Conservation (phyloP, 2,888 invertebrate genomes). For the Amphipyra tragopoginis region DNA sequence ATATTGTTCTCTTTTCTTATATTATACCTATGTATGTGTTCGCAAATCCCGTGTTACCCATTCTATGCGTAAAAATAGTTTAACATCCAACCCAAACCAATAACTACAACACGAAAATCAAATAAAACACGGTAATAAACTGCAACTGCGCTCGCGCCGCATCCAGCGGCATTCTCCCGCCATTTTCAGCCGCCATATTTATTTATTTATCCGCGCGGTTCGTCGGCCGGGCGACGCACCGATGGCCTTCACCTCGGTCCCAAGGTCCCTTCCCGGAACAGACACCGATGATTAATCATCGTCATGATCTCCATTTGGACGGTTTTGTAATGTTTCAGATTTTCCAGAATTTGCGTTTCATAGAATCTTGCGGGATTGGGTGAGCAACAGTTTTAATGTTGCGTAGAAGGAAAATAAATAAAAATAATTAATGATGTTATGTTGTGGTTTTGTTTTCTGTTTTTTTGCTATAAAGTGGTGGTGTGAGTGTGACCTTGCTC, state of each 20-base stretch:
- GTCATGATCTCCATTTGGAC: constrained; percentile 56
- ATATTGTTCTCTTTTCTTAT: too few relatives aligned
- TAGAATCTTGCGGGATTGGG: constrained; percentile 39
- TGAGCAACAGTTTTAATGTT: constrained; percentile 17
- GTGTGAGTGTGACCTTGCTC: not conserved
- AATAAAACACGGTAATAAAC: constrained; percentile 16
- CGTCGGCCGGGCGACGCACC: constrained; percentile 78
- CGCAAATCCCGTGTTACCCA: too few relatives aligned
- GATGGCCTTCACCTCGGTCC: constrained; percentile 78
- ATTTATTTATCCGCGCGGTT: constrained; percentile 76
- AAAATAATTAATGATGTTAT: not conserved
- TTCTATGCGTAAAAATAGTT: not conserved
- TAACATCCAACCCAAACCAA: not conserved
- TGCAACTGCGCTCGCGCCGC: constrained; percentile 44
- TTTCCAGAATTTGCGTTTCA: constrained; percentile 44
- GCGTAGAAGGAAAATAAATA: constrained; percentile 26
- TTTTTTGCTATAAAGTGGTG: not conserved
- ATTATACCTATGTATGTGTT: too few relatives aligned
- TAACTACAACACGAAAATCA: constrained; percentile 1
- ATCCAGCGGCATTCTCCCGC: constrained; percentile 57
- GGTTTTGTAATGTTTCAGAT: constrained; percentile 41
- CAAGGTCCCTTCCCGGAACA: constrained; percentile 74
- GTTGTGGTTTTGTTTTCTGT: not conserved
- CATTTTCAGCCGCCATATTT: constrained; percentile 70
- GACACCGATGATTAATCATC: constrained; percentile 60